These are phyloP conservation scores for Pristionchus fissidentatus DNA, from an alignment of 2,888 invertebrate genomes.

Conservation along the genomic window DNA sequence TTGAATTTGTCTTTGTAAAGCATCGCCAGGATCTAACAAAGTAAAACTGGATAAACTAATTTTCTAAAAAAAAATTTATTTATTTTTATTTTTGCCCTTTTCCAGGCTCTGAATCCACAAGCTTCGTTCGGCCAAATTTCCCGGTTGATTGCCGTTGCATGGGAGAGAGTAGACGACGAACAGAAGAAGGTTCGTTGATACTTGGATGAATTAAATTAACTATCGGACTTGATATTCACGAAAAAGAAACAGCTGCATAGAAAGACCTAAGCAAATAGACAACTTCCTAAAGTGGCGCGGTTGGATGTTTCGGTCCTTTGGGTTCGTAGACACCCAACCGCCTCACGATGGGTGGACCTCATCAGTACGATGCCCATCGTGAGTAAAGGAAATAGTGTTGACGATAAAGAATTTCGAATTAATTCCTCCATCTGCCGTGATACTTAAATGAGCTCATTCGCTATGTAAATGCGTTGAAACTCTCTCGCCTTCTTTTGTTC, in stretches of 20 bases:
- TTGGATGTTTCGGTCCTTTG: too few relatives aligned
- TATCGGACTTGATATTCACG: too few relatives aligned
- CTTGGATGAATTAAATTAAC: neutral
- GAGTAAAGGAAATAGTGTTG: too few relatives aligned
- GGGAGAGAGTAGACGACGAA: slow-evolving; percentile 24
- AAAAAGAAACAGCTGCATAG: too few relatives aligned
- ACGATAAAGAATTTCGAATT: neutral
- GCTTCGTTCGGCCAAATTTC: slow-evolving; percentile 39
- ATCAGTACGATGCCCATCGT: too few relatives aligned
- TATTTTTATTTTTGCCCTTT: neutral
- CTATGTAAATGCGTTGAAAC: too few relatives aligned
- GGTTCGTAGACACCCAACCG: too few relatives aligned
- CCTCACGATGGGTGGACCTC: too few relatives aligned
- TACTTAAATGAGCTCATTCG: too few relatives aligned
- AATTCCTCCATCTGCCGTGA: neutral
- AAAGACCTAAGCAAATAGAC: too few relatives aligned
- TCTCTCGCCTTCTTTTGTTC: too few relatives aligned
- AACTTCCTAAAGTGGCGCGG: too few relatives aligned
- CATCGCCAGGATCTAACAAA: neutral
- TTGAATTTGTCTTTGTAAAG: neutral
- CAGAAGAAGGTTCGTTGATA: slow-evolving; percentile 12
- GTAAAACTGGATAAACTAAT: neutral
- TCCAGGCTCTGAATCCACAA: neutral
- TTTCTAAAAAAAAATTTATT: neutral
- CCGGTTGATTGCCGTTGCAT: slow-evolving; percentile 22